A percentile compares a stretch with the other conserved stretches of the same genome.
Evolutionary conservation across 2,113 vertebrate genomes (phyloP).

Genomic region (Baryphthengus martii): DNA sequence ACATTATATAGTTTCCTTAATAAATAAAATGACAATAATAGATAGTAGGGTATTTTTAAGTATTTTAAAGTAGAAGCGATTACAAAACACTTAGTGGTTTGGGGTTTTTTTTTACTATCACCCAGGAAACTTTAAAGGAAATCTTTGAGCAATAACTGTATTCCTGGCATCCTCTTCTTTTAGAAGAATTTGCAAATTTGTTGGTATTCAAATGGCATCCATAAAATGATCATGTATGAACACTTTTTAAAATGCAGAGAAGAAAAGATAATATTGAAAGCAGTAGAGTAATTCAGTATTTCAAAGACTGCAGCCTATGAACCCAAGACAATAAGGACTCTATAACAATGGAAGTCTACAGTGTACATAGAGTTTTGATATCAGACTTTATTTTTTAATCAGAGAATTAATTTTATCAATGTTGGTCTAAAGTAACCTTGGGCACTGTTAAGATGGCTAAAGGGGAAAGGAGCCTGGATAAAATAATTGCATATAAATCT

Average conservation of each 20-base stretch:
- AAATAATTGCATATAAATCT: slow-evolving; percentile 58
- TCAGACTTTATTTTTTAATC: slow-evolving; percentile 56
- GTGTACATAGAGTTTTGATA: slow-evolving; percentile 27
- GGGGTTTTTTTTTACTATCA: background rate
- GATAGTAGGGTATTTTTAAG: background rate
- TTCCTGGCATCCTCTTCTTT: background rate
- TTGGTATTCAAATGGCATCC: slow-evolving; percentile 21
- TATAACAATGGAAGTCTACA: slow-evolving; percentile 37
- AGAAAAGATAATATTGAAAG: background rate
- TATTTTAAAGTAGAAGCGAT: background rate
- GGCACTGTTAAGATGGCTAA: slow-evolving; percentile 26
- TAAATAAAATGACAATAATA: background rate
- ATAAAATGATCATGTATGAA: background rate
- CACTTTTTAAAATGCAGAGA: slow-evolving; percentile 15
- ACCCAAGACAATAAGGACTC: slow-evolving; percentile 24
- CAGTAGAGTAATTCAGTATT: slow-evolving; percentile 21
- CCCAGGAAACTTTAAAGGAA: background rate
- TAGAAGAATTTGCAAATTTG: background rate
- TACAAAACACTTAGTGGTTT: background rate
- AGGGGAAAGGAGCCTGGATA: slow-evolving; percentile 6
- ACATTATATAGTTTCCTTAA: background rate
- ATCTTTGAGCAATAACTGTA: background rate
- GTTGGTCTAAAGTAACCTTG: slow-evolving; percentile 55
- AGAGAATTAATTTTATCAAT: slow-evolving; percentile 49
- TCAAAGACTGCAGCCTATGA: slow-evolving; percentile 20